Base-by-base conservation (phyloP, 2,797 vertebrate genomes). In the Parambassis ranga region DNA sequence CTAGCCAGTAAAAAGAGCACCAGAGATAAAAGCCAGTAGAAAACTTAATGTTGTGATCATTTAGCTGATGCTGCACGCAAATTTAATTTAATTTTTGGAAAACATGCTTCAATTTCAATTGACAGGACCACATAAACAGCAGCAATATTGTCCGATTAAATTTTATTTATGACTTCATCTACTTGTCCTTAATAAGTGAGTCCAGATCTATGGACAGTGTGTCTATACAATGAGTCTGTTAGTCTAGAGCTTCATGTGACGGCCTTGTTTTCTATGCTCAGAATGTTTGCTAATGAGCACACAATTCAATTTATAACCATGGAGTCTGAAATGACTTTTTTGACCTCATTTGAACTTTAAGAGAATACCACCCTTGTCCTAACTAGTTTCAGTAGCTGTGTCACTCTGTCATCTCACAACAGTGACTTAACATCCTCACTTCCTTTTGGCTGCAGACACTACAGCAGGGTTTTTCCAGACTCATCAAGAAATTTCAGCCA, bases 21-120 rank as follows among this genome's bases (percentile, higher is more conserved):
- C 18, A 13, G 47, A 52, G 11, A 72, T 65, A 6, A 66, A 77
- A 65, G 47, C 11, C 36, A 59, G 23, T 7, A 26, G 18, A 19
- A 46, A 66, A 43, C 36, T 55, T 6, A 8, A 27, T 44, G 53
- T 7, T 60, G 31, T 44, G 50, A 26, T 37, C 28, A 20, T 33
- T 56, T 3, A 38, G 3, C 10, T 43, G 35, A 36, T 50, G 35
- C 30, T 19, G 5, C 20, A 55, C 23, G 30, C 42, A 51, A 31
- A 39, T 41, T 1, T 20, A 0, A 20, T 51, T 56, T 57, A 4
- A 24, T 38, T 33, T 16, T 10, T 8, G 15, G 20, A 41, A 47
- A 18, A 31, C 2, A 46, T 10, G 10, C 2, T 27, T 22, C 28
- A 5, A 44, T 39, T 55, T 42, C 22, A 9, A 27, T 44, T 15